Base-by-base conservation (phyloP, 2,888 invertebrate species). In the Diogma glabrata region DNA sequence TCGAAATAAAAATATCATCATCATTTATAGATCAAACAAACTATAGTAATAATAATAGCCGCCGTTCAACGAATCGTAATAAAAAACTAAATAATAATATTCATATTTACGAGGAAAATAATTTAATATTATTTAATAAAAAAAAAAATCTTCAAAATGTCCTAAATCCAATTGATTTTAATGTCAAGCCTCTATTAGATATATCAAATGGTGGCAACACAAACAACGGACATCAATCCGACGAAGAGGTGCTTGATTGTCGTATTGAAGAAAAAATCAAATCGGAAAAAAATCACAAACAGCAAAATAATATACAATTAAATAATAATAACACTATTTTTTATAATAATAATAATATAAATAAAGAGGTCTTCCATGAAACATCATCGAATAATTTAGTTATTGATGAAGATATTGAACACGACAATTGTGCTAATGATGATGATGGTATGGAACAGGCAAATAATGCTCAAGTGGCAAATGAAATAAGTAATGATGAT, bases 211-310 rank as follows among this genome's bases (percentile, higher is more conserved):
- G 9, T 40, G 10, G 19, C 12, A 19, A 19, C 20, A 17, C 17
- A 4, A 40, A 40, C 12, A 20, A 40, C 4, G 40, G 20, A 20
- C 40, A 40, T 19, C 20, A 19, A 12, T 19, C 19, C 20, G 40
- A 40, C 14, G 40, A 40, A 19, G 40, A 40, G 40, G 40, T 40
- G 8, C 57, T 70, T 0, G 70, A 70, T 52, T 70, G 70, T 51
- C 63, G 70, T 54, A 70, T 70, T 22, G 70, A 69, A 10, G 70
- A 70, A 58, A 70, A 70, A 57, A 70, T 70, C 51, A 69, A 69
- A 54, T 69, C 64, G 55, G 69, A 67, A 54, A 62, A 64, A 38
- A 65, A 65, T 52, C n/a, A 47, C 12, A 16, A 30, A 40, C 14
- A 16, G 7, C 16, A 28, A 26, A 47, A 47, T 14, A 26, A 26